Percentiles rank a stretch among this genome's conserved stretches.
Conservation (phyloP, 92 coral and sea anemone genomes). For the Hydrozoanthus gracilis region DNA sequence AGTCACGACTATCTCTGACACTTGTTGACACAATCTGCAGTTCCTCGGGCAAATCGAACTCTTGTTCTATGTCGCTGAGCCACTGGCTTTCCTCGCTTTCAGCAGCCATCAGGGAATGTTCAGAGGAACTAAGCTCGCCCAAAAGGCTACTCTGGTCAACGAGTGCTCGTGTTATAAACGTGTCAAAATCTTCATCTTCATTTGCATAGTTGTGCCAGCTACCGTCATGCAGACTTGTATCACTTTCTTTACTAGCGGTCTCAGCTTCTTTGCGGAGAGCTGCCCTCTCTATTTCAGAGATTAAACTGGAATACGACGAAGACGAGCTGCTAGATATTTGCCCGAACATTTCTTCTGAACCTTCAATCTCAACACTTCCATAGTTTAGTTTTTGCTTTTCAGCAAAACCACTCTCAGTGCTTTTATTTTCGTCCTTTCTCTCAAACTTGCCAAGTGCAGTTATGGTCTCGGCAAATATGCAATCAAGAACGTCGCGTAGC, state of each 20-base stretch:
- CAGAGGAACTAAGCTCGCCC: not conserved
- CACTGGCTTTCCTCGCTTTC: not conserved
- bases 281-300: constrained; percentile 21
- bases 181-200: constrained; percentile 1
- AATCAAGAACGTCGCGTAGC: constrained; percentile 34
- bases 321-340: constrained; percentile 26
- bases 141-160: not conserved
- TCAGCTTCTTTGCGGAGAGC: not conserved
- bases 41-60: not conserved
- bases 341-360: not conserved
- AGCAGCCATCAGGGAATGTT: not conserved
- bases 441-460: constrained; percentile 34
- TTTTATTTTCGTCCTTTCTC: not conserved
- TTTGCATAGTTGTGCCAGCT: not conserved
- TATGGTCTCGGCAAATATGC: constrained; percentile 37
- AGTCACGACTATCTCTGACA: not conserved
- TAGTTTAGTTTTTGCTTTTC: not conserved
- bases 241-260: not conserved
- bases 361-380: not conserved
- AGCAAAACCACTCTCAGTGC: not conserved
- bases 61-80: not conserved
- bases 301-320: constrained; percentile 38
- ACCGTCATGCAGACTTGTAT: no score
- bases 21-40: not conserved
- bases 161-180: not conserved